A percentile compares a stretch with the other conserved stretches of the same genome.
These are phyloP conservation scores for Leptinotarsa undecemlineata DNA, from an alignment of 1,140 invertebrate genomes.

Conservation along the genomic window DNA sequence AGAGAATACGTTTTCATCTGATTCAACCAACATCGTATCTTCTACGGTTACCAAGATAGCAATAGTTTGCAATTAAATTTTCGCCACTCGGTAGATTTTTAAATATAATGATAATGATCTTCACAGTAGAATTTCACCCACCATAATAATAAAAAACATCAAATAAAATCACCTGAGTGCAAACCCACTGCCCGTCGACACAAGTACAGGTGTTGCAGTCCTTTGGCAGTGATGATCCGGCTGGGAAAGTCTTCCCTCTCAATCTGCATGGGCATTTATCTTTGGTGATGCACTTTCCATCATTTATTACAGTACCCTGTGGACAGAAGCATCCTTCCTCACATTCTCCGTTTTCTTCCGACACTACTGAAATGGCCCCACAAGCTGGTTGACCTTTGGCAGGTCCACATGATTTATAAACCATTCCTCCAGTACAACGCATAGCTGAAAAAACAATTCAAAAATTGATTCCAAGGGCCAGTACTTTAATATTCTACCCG, in stretches of 20 bases:
- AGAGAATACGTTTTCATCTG: too few relatives aligned
- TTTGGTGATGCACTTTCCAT: conserved; percentile 71
- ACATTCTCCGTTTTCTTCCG: conserved; percentile 60
- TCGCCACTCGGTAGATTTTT: too few relatives aligned
- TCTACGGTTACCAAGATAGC: too few relatives aligned
- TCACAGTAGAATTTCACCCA: too few relatives aligned
- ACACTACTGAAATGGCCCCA: conserved; percentile 48
- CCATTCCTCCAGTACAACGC: conserved; percentile 67
- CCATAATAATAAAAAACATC: background rate
- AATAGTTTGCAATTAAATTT: too few relatives aligned
- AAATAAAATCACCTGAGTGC: conserved; percentile 62
- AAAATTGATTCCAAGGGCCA: background rate
- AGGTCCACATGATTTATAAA: conserved; percentile 73
- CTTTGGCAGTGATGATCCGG: conserved; percentile 73
- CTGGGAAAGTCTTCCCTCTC: conserved; percentile 72
- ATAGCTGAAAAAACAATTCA: conserved; percentile 63
- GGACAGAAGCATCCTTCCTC: conserved; percentile 89
- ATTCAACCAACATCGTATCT: too few relatives aligned
- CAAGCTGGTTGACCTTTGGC: conserved; percentile 57
- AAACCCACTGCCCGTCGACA: conserved; percentile 74
- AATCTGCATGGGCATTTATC: conserved; percentile 79
- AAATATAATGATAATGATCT: too few relatives aligned
- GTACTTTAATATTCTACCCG: too few relatives aligned
- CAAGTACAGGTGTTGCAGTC: conserved; percentile 86
- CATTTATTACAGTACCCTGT: conserved; percentile 69